Evolutionary conservation across 2,797 vertebrate genomes (phyloP).

Genomic region (Steatocranus sp.): DNA sequence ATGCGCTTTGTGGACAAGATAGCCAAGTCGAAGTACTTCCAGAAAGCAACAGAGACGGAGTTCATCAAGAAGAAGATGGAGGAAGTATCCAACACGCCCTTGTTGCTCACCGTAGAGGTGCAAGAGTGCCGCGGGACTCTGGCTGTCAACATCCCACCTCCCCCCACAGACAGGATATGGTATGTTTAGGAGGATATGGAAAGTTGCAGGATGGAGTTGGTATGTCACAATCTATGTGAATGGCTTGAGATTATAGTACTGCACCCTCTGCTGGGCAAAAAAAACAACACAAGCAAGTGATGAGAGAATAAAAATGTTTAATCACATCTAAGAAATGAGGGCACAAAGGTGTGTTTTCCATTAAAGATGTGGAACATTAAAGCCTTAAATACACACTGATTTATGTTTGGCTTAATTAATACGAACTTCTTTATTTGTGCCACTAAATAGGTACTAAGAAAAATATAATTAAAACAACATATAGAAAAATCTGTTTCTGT

Average conservation of each 20-base stretch:
- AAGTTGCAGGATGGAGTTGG: neutral
- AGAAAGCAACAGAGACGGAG: constrained; percentile 97
- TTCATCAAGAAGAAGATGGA: constrained; percentile 99
- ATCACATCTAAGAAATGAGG: neutral
- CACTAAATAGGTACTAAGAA: neutral
- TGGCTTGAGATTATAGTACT: neutral
- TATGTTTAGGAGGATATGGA: constrained; percentile 55
- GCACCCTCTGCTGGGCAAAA: constrained; percentile 62
- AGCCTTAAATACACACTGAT: neutral
- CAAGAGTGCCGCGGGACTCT: constrained; percentile 92
- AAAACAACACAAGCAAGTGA: neutral
- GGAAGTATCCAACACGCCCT: constrained; percentile 95
- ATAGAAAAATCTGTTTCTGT: neutral
- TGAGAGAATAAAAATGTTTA: neutral
- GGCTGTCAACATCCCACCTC: constrained; percentile 95
- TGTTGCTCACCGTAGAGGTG: constrained; percentile 95
- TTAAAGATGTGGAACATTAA: neutral
- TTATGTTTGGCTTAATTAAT: neutral
- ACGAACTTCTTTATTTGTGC: neutral
- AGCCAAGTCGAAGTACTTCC: constrained; percentile 98
- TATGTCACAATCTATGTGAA: neutral
- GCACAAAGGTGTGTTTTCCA: neutral
- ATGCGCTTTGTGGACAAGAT: constrained; percentile 99
- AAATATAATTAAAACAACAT: neutral
- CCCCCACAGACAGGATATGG: constrained; percentile 98